A percentile compares a stretch with the other conserved stretches of the same genome.
These are phyloP conservation scores for Drosophila sturtevanti DNA, from an alignment of 1,140 invertebrate genomes.

Conservation along the genomic window DNA sequence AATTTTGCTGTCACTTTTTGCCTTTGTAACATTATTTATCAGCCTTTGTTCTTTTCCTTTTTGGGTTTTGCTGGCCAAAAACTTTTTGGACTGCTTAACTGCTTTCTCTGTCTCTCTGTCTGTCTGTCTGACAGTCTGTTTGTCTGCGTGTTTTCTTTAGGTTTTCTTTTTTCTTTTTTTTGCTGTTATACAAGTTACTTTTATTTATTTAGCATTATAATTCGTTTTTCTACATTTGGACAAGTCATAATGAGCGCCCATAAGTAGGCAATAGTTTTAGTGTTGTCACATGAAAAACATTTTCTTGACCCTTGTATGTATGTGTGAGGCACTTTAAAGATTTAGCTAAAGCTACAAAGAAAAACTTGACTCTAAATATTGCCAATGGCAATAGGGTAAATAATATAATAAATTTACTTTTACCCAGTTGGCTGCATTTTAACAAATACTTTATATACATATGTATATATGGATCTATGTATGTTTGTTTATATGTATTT, in stretches of 20 bases:
- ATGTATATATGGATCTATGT: background rate
- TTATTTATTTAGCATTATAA: background rate
- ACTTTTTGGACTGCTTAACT: constrained; percentile 22
- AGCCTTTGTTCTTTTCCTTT: constrained; percentile 29
- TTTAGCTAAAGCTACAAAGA: constrained; percentile 29
- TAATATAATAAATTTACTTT: constrained; percentile 57
- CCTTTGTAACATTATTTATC: constrained; percentile 16
- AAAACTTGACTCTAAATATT: constrained; percentile 20
- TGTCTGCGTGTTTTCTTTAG: no score
- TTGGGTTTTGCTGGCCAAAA: background rate
- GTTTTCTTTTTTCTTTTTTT: background rate
- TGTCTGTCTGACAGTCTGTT: no score
- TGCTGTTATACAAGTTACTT: background rate
- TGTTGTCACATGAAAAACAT: background rate
- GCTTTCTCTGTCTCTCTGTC: constrained; percentile 29
- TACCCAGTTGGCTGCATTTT: constrained; percentile 33
- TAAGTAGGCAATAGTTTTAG: constrained; percentile 30
- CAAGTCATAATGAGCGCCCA: background rate
- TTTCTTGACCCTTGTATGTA: background rate
- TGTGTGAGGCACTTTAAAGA: constrained; percentile 27
- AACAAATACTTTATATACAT: constrained; percentile 16
- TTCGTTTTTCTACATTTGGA: background rate
- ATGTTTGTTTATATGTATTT: constrained; percentile 10
- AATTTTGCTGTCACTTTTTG: constrained; percentile 49
- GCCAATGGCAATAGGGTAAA: constrained; percentile 11